Evolutionary conservation across 2,113 vertebrate genomes (phyloP).

Genomic region (Podocnemis expansa): DNA sequence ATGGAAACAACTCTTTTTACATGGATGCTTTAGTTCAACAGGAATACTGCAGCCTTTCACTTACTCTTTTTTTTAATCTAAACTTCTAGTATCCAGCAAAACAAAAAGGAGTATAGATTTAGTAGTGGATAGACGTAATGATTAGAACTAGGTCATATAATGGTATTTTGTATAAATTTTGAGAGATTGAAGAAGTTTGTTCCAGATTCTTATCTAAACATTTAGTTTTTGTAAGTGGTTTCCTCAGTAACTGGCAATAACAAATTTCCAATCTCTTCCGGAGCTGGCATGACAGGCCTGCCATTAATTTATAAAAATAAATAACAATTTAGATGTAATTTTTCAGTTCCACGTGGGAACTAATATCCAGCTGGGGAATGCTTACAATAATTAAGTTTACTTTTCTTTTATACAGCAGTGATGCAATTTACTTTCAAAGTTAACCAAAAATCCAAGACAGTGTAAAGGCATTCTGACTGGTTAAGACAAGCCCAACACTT

Average conservation of each 20-base stretch:
- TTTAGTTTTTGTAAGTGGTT: conserved; percentile 64
- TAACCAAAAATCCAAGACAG: not conserved
- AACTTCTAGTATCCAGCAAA: not conserved
- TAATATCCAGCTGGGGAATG: not conserved
- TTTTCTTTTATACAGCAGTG: not conserved
- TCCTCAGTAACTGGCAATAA: conserved; percentile 43
- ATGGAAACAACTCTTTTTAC: not conserved
- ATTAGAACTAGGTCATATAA: not conserved
- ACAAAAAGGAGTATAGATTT: not conserved
- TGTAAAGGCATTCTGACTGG: not conserved
- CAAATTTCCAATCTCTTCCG: conserved; percentile 11
- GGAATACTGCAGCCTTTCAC: conserved; percentile 29
- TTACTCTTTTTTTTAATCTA: conserved; percentile 11
- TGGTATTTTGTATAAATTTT: not conserved
- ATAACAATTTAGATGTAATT: conserved; percentile 10
- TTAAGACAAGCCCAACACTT: not conserved
- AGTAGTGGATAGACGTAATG: not conserved
- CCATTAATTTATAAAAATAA: conserved; percentile 34
- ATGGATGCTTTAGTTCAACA: conserved; percentile 15
- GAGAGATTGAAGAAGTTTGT: not conserved
- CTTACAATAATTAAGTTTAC: not conserved
- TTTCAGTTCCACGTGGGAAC: not conserved
- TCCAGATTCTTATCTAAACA: conserved; percentile 55
- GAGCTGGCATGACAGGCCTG: not conserved
- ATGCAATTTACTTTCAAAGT: conserved; percentile 12